Conservation (phyloP, 2,888 invertebrate species). For the Listrodromus nycthemerus region DNA sequence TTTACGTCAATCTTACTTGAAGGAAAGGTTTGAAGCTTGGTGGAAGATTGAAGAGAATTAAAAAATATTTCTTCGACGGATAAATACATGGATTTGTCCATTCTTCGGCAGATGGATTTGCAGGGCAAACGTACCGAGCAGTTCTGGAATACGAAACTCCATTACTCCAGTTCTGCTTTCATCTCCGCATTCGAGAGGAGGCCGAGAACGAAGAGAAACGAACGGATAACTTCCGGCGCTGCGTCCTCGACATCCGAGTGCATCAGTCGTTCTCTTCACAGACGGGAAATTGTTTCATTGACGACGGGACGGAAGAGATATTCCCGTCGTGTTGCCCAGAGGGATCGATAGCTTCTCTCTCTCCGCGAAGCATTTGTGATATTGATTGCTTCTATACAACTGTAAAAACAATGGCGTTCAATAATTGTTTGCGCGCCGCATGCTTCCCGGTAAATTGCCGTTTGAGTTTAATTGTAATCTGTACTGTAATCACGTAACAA, state of each 20-base stretch:
- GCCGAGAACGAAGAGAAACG: conserved; percentile 19
- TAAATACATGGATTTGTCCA: not conserved
- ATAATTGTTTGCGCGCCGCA: not conserved
- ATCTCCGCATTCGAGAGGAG: conserved; percentile 43
- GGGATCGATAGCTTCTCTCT: conserved; percentile 18
- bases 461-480: not conserved
- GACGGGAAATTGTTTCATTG: conserved; percentile 30
- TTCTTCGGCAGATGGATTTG: not conserved
- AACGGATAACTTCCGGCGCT: conserved; percentile 54
- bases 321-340: conserved; percentile 20
- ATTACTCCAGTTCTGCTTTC: conserved; percentile 43
- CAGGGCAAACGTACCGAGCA: not conserved
- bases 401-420: not conserved
- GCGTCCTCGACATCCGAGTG: conserved; percentile 3
- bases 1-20: no score
- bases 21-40: no score
- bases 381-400: conserved; percentile 20
- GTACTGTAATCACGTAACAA: no score
- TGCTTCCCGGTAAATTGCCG: not conserved
- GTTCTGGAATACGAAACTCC: conserved; percentile 36
- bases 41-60: not conserved
- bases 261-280: conserved; percentile 8
- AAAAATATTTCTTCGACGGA: not conserved
- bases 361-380: not conserved
- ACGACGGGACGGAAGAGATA: conserved; percentile 45